These are phyloP conservation scores for Drosophila parabipectinata DNA, from an alignment of 1,140 invertebrate genomes.

Conservation along the genomic window DNA sequence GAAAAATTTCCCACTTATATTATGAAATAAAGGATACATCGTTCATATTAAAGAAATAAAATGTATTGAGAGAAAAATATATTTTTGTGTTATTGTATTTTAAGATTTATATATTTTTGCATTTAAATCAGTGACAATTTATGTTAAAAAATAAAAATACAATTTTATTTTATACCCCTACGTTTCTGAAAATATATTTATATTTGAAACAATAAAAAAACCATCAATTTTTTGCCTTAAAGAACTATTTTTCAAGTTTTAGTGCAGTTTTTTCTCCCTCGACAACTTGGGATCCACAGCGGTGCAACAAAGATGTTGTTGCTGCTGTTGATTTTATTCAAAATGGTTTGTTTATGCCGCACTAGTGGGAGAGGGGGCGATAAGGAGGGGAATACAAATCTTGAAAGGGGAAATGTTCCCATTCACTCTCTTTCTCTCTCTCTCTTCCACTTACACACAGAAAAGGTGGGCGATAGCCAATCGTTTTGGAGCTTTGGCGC, in stretches of 20 bases:
- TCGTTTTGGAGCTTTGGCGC: slow-evolving; percentile 56
- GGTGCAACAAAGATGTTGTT: slow-evolving; percentile 37
- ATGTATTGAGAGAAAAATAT: no score
- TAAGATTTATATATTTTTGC: no score
- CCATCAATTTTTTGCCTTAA: not conserved
- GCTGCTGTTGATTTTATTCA: slow-evolving; percentile 73
- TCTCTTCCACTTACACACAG: slow-evolving; percentile 25
- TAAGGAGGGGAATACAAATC: slow-evolving; percentile 35
- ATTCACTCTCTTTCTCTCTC: slow-evolving; percentile 8
- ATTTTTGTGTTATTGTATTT: no score
- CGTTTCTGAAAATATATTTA: not conserved
- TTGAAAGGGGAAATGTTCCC: slow-evolving; percentile 39
- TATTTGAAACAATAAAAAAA: not conserved
- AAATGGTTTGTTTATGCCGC: slow-evolving; percentile 80
- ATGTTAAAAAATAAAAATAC: no score
- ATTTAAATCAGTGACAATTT: no score
- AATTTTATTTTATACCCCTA: no score
- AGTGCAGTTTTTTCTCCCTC: slow-evolving; percentile 18
- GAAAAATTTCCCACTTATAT: not conserved
- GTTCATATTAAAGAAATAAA: no score
- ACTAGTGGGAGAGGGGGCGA: slow-evolving; percentile 28
- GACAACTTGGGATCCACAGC: slow-evolving; percentile 58
- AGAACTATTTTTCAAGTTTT: slow-evolving; percentile 5
- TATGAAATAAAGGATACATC: not conserved
- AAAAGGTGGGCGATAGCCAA: slow-evolving; percentile 42